Conservation (phyloP, 1,140 invertebrate genomes). For the Diachasmimorpha longicaudata region DNA sequence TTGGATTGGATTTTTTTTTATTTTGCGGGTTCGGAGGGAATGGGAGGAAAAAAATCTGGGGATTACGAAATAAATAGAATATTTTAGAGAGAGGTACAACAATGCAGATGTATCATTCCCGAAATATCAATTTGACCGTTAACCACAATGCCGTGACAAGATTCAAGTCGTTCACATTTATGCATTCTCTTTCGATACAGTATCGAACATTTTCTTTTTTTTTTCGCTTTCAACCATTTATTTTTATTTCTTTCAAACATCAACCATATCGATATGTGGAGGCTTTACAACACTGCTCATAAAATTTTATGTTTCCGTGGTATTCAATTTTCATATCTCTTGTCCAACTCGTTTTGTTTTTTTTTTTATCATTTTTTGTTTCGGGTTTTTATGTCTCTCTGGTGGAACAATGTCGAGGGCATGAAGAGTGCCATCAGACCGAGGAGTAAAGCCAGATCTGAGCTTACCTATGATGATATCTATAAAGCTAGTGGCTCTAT, state of each 20-base stretch:
- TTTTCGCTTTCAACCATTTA: constrained; percentile 1
- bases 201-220: constrained; percentile 15
- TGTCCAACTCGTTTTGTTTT: neutral
- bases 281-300: neutral
- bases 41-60: neutral
- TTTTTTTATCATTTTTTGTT: neutral
- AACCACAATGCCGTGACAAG: constrained; percentile 22
- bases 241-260: constrained; percentile 6
- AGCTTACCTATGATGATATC: no score
- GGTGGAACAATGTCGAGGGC: neutral
- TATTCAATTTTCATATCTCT: constrained; percentile 9
- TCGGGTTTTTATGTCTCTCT: neutral
- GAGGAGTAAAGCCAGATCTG: neutral
- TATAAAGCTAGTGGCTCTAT: no score
- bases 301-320: constrained; percentile 6
- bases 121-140: constrained; percentile 30
- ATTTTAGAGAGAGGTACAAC: neutral
- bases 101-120: constrained; percentile 16
- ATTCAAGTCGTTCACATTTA: constrained; percentile 9
- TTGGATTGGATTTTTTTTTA: constrained; percentile 1
- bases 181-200: neutral
- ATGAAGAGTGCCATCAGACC: neutral
- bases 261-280: neutral
- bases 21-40: neutral
- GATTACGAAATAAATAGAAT: neutral